Evolutionary conservation across 2,888 invertebrate species (phyloP), one percentile per base, ranked within the genome.

Genomic region (Polyploca ridens): DNA sequence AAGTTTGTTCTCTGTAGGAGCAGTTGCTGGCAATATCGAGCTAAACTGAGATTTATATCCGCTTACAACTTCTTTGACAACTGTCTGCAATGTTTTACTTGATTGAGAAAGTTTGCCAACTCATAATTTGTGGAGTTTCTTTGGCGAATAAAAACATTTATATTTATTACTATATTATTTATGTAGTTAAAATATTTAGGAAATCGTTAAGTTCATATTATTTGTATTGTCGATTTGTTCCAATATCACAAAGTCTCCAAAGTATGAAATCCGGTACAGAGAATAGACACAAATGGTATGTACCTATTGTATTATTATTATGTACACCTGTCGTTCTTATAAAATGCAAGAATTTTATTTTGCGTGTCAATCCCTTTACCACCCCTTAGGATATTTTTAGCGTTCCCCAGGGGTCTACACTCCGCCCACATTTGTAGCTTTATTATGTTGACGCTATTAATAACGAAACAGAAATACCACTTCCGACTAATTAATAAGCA

Each of bases 31-130:
- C 85, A 86, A 88, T 87, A 87, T 84, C 84, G 81, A 84, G 85
- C 85, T 86, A 87, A 88, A 88, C 83, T 84, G 81, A 87, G 89
- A 90, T 89, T 91, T 90, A 90, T 90, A 86, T 85, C 83, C 82
- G 83, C 84, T 86, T 85, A 86, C 81, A 83, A 86, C 80, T 85
- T 86, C 85, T 85, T 87, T 87, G 84, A 88, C 88, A 85, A 86
- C 84, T 84, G 81, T 80, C 85, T 82, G 78, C 81, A 81, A 84
- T 82, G 81, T 84, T 85, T 85, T 74, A 78, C 79, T 86, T 83
- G 81, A 84, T 86, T 84, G 82, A 72, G 77, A 80, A 85, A 85
- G 74, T 88, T 87, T 72, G 66, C 66, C 70, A 67, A 69, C 73
- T 77, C 69, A 73, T 82, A 73, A 79, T 81, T 83, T 78, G 71